Conservation (phyloP, 1,140 invertebrate genomes). For the Neodiprion virginianus region DNA sequence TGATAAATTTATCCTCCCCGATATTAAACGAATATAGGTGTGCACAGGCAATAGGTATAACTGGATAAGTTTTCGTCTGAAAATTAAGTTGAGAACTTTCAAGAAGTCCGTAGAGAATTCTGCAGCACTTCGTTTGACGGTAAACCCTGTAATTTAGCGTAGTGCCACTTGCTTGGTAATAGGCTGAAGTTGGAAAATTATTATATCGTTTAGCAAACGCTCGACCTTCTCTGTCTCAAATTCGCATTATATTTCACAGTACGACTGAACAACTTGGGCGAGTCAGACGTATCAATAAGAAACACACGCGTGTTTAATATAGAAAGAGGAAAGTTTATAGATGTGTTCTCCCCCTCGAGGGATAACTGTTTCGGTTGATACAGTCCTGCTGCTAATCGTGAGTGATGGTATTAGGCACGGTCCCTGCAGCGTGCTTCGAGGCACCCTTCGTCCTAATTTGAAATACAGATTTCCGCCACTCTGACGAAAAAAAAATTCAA, state of each 20-base stretch:
- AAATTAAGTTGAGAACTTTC: not conserved
- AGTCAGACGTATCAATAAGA: not conserved
- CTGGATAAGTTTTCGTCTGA: not conserved
- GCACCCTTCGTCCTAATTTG: not conserved
- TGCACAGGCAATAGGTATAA: too few relatives aligned
- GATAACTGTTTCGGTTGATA: not conserved
- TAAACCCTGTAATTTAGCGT: too few relatives aligned
- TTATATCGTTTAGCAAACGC: too few relatives aligned
- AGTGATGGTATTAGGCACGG: not conserved
- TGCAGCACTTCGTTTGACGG: too few relatives aligned
- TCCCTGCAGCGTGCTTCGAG: not conserved
- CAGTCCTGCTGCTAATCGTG: not conserved
- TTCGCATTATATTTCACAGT: not conserved
- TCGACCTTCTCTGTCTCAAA: not conserved
- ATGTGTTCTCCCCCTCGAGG: not conserved
- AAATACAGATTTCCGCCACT: not conserved
- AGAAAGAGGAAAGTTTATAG: not conserved
- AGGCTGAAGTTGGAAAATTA: too few relatives aligned
- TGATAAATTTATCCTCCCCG: too few relatives aligned
- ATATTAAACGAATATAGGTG: too few relatives aligned
- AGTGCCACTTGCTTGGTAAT: too few relatives aligned
- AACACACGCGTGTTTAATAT: not conserved
- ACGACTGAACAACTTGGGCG: not conserved
- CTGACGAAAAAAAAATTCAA: not conserved
- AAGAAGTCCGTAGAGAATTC: not conserved